Conservation (phyloP, 2,113 vertebrate genomes). For the Lathamus discolor region DNA sequence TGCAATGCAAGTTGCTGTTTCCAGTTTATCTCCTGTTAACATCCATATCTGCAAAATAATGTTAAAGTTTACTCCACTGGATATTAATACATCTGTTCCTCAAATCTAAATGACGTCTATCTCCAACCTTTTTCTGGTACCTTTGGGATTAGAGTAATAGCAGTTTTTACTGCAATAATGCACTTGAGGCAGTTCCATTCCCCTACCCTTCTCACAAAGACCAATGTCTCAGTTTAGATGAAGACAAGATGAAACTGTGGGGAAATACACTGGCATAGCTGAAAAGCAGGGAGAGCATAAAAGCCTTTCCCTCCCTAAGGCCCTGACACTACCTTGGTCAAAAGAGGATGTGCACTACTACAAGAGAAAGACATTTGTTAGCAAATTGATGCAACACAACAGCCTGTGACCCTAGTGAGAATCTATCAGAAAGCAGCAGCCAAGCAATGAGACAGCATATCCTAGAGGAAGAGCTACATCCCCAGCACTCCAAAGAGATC, state of each 20-base stretch:
- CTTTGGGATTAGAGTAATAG: background rate
- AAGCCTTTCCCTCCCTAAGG: background rate
- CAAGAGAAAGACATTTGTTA: background rate
- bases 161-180: background rate
- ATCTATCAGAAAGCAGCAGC: background rate
- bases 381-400: background rate
- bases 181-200: background rate
- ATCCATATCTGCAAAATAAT: conserved; percentile 88
- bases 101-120: background rate
- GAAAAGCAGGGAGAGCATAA: background rate
- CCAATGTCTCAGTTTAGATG: background rate
- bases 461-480: background rate
- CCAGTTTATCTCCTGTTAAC: conserved; percentile 96
- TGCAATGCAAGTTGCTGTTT: conserved; percentile 96
- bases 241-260: background rate
- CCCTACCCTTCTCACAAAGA: background rate
- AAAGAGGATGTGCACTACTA: background rate
- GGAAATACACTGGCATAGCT: background rate
- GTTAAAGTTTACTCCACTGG: background rate
- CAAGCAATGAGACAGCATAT: background rate
- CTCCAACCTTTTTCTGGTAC: background rate
- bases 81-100: background rate
- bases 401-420: background rate
- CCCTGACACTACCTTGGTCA: background rate
- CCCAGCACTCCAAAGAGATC: background rate